Evolutionary conservation across 2,113 vertebrate species (phyloP).

Genomic region (Indicator maculatus): DNA sequence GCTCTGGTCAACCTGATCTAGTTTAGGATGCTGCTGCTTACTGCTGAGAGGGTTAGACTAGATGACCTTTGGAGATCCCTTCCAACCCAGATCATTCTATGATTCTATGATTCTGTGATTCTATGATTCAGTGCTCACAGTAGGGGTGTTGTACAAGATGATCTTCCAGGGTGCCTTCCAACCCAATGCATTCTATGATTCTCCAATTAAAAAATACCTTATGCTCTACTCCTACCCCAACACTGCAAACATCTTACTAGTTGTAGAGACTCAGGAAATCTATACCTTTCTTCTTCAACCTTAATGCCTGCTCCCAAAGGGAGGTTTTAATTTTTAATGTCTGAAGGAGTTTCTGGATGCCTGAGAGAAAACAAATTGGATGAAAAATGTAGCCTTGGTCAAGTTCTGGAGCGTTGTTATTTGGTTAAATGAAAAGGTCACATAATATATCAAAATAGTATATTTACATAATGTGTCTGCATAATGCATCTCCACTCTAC

Average conservation of each 20-base stretch:
- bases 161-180: too few relatives aligned
- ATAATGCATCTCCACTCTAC: not conserved
- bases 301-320: not conserved
- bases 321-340: slow-evolving; percentile 9
- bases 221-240: not conserved
- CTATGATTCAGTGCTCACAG: too few relatives aligned
- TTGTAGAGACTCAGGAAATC: not conserved
- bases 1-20: too few relatives aligned
- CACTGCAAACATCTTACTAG: not conserved
- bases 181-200: too few relatives aligned
- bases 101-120: too few relatives aligned
- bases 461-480: slow-evolving; percentile 49
- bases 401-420: slow-evolving; percentile 16
- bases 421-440: slow-evolving; percentile 49
- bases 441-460: slow-evolving; percentile 34
- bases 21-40: too few relatives aligned
- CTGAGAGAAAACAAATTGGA: slow-evolving; percentile 1
- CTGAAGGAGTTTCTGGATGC: not conserved
- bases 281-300: not conserved
- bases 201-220: not conserved
- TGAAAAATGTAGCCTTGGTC: slow-evolving; percentile 23
- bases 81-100: too few relatives aligned
- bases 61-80: too few relatives aligned
- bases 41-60: too few relatives aligned
- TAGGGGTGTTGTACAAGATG: too few relatives aligned